phyloP scores from a whole-genome alignment of 2,888 invertebrate genomes.

The Morinoia aosen region DNA sequence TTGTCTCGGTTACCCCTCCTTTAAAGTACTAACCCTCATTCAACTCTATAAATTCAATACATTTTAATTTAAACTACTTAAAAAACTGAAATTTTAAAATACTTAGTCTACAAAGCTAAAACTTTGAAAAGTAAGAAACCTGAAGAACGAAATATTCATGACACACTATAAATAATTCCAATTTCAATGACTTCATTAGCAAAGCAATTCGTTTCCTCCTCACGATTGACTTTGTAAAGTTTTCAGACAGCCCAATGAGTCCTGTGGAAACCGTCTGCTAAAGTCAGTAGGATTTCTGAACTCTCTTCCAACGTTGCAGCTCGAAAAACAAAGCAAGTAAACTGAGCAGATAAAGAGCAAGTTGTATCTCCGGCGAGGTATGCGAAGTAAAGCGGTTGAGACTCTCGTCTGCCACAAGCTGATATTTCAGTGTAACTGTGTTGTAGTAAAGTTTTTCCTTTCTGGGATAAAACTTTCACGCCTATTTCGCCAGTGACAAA shows the following conservation, averaged over 20 bases:
- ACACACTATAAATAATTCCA: not conserved
- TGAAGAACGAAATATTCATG: too few species aligned
- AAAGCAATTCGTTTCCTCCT: not conserved
- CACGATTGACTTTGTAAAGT: not conserved
- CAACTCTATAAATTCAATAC: not conserved
- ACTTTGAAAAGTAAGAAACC: not conserved
- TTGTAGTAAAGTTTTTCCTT: constrained; percentile 73
- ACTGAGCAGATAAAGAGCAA: constrained; percentile 73
- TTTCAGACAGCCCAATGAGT: constrained; percentile 67
- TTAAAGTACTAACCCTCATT: not conserved
- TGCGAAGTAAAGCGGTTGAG: constrained; percentile 76
- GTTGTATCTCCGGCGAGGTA: constrained; percentile 77
- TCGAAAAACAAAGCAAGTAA: constrained; percentile 74
- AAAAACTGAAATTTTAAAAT: not conserved
- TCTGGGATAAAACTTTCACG: constrained; percentile 71
- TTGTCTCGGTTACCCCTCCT: not conserved
- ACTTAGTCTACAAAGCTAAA: not conserved
- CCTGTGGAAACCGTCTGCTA: constrained; percentile 67
- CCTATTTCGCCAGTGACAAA: constrained; percentile 76
- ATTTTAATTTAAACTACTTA: not conserved
- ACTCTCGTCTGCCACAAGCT: constrained; percentile 76
- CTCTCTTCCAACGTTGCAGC: constrained; percentile 70
- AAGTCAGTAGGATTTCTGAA: constrained; percentile 47
- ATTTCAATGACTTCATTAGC: not conserved
- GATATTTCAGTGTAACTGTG: constrained; percentile 80